Base-by-base conservation (phyloP, 2,113 vertebrate species). In the Panthera tigris region DNA sequence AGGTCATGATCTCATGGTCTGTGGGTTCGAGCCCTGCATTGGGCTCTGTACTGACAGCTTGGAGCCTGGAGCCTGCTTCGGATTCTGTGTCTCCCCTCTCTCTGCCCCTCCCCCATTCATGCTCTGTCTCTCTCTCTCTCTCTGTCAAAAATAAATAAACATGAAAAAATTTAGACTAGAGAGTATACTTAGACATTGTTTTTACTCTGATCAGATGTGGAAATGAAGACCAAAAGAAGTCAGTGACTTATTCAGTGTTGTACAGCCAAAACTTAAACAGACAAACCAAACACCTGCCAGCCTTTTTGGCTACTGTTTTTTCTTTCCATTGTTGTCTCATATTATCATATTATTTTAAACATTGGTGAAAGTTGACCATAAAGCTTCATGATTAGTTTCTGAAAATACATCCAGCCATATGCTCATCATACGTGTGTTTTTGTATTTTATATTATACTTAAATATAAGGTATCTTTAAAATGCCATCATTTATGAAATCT, bases 401-500 rank as follows among this genome's bases (percentile, higher is more conserved):
- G 39, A 94, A 95, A 66, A 83, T 73, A 57, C 39, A 50, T 74
- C 27, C 41, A 61, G 25, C 65, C 55, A 36, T 66, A 3, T 36
- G 52, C 36, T 84, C 39, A 18, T 86, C 48, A 87, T 83, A 65
- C 18, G 31, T 86, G 9, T 86, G 21, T 61, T 80, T 89, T 90
- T 89, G 91, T 66, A 48, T 50, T 36, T 96, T n/a, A 13, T 95
- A 19, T 74, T 71, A 45, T 82, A 63, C 13, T 85, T 85, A 33
- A 68, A 1, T 76, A 23, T 29, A 29, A 82, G 11, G 63, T 39
- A 61, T 65, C 48, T 79, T 83, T 6, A 74, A 92, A 91, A n/a
- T 19, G 25, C 66, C 12, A 7, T 79, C 48, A n/a, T 80, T 71
- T 93, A n/a, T 98, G 97, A 98, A 96, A 97, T 84, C 94, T 98